A percentile compares a stretch with the other conserved stretches of the same genome.
These are phyloP conservation scores for Pungitius pungitius DNA, from an alignment of 2,113 vertebrate species.

Conservation along the genomic window DNA sequence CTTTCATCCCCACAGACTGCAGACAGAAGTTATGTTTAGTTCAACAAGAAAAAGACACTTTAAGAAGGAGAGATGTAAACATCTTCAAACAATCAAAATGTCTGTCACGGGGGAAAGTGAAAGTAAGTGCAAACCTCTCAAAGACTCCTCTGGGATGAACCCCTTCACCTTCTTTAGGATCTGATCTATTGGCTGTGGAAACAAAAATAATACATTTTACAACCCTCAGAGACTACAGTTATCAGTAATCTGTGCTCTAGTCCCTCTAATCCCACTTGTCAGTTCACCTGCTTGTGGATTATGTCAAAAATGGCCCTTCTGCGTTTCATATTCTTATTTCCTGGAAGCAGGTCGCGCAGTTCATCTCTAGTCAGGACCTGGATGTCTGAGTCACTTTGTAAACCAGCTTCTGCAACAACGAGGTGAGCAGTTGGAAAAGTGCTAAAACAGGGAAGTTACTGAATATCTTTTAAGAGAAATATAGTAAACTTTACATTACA, in stretches of 20 bases:
- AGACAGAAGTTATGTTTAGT: no score
- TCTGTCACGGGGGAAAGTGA: neutral
- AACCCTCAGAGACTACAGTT: neutral
- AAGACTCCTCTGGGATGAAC: neutral
- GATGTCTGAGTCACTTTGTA: neutral
- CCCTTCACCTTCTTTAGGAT: neutral
- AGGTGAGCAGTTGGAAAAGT: neutral
- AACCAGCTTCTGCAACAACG: neutral
- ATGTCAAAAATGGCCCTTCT: conserved; percentile 9
- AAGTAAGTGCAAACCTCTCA: conserved; percentile 22
- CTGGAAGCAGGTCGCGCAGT: conserved; percentile 34
- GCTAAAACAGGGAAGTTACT: no score
- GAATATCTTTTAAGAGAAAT: no score
- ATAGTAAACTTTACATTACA: no score
- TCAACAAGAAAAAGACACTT: no score
- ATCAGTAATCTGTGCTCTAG: neutral
- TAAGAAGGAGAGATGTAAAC: no score
- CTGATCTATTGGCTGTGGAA: neutral
- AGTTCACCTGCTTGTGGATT: conserved; percentile 39
- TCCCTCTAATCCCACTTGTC: neutral
- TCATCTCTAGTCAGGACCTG: conserved; percentile 21
- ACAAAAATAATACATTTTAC: neutral
- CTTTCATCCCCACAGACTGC: no score
- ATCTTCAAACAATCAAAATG: neutral
- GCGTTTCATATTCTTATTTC: accelerated